Base-by-base conservation (phyloP, 1,140 invertebrate species). In the Heliothis virescens region DNA sequence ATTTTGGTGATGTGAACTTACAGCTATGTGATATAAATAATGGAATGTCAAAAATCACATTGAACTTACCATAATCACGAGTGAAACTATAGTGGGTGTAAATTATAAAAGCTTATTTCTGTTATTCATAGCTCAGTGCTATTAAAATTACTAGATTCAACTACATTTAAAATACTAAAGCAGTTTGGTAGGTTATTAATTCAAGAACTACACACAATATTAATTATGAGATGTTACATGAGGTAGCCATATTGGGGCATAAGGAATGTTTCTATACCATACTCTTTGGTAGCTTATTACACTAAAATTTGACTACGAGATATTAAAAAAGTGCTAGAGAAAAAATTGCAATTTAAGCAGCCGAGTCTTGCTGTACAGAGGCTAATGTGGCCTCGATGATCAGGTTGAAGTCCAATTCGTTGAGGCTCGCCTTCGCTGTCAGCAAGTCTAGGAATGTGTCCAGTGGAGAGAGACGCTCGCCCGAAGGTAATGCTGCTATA, bases 361-460 rank as follows among this genome's bases (percentile, higher is more conserved):
- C 77, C 7, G 74, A 69, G 15, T 88, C 84, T 53, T 87, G 87
- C 18, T 94, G 92, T 15, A 94, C 87, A 0, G 90, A 91, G 0
- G 92, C 88, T 16, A 97, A 94, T 12, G 97, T 98, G 47, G 97
- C 97, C 92, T 98, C 97, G 84, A 98, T 97, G 12, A 98, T 95
- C 79, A 98, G 95, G 83, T 97, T 97, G 89, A 98, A 98, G 91
- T 98, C 97, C 83, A 98, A 91, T 87, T 98, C 97, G 74, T 97
- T 96, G 74, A 98, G 95, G 90, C 96, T 98, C 11, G 97, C 97
- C 95, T 98, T 98, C 11, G 97, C 97, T 1, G 97, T 98, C 21
- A 98, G 95, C 53, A 98, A 94, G 93, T 98, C 97, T 59, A 98
- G 92, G 88, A 98, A 98, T 15, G 97, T 98, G 88, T 98, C 97